A percentile compares a stretch with the other conserved stretches of the same genome.
Evolutionary conservation across 2,797 vertebrate species (phyloP).

Genomic region (Sebastolobus altivelis): DNA sequence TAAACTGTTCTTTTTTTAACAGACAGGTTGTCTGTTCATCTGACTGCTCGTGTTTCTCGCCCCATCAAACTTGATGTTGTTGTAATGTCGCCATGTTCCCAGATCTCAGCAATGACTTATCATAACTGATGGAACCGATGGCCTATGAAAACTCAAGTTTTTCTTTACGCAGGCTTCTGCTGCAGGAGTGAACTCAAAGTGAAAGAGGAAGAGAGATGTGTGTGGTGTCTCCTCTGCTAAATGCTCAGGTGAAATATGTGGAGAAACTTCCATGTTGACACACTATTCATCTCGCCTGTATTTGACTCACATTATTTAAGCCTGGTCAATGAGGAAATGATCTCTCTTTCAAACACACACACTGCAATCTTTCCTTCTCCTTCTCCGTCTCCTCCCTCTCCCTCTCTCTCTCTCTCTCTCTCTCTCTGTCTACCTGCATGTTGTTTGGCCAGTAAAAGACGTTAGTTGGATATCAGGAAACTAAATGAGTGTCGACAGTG

Average conservation of each 20-base stretch:
- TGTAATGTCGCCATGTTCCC: not conserved
- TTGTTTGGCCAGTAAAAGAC: slow-evolving; percentile 29
- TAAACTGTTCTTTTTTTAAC: not conserved
- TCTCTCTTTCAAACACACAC: slow-evolving; percentile 28
- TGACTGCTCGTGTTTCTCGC: not conserved
- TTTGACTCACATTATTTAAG: slow-evolving; percentile 56
- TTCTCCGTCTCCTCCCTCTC: not conserved
- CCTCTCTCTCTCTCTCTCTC: not conserved
- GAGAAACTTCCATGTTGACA: slow-evolving; percentile 44
- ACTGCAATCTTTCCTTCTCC: not conserved
- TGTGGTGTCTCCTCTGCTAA: slow-evolving; percentile 34
- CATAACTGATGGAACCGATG: not conserved
- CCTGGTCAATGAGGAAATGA: slow-evolving; percentile 35
- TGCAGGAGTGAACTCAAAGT: not conserved
- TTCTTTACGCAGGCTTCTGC: not conserved
- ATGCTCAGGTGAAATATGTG: slow-evolving; percentile 53
- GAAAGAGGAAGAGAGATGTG: not conserved
- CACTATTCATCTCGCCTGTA: slow-evolving; percentile 42
- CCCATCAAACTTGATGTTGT: not conserved
- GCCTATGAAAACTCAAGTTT: not conserved
- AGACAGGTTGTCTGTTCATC: not conserved
- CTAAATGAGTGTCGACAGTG: slow-evolving; percentile 64
- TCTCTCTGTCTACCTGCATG: slow-evolving; percentile 32
- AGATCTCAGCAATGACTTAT: not conserved
- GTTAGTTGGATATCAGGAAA: slow-evolving; percentile 53